Base-by-base conservation (phyloP, 2,113 vertebrate species). In the Sylvietta virens region DNA sequence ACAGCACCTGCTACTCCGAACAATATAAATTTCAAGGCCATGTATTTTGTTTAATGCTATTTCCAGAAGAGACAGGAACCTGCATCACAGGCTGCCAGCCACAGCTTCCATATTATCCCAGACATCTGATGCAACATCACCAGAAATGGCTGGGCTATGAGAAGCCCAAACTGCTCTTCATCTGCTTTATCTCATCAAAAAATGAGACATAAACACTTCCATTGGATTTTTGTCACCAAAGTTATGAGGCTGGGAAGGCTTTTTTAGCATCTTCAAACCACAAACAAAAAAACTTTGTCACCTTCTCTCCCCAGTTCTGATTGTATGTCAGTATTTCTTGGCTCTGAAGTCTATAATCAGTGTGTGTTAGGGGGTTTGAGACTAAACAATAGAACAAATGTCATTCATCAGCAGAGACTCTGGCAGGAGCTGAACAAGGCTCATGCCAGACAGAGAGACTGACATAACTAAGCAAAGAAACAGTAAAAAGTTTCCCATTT, bases 381-480 rank as follows among this genome's bases (percentile, higher is more conserved):
- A 81, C 76, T 62, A 92, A 92, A 93, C 88, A 93, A 51, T 64
- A 44, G 80, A 51, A 86, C 72, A 77, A 94, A 90, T 62, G 81
- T 88, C 62, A 11, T 81, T 93, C 47, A 82, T 76, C 64, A 83
- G 51, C 39, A 78, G 18, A 88, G 79, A 86, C 86, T 92, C 60
- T 91, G 88, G 88, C 91, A 93, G 82, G 50, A 92, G 39, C 40
- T 74, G 71, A 86, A 78, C 27, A 11, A 78, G 60, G 28, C 51
- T 88, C 21, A 3, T 66, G 76, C 64, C 92, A 95, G 91, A n/a
- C 69, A 51, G 50, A 83, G 4, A 78, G 56, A 74, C 19, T 85
- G 85, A 47, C 31, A 58, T 9, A 71, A 80, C 33, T 30, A 84
- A 91, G 65, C 40, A 82, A 56, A 81, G 87, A 72, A 91, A 87